Evolutionary conservation across 2,113 vertebrate species (phyloP), one percentile per base, ranked within the genome.

Genomic region (Nesoenas mayeri): DNA sequence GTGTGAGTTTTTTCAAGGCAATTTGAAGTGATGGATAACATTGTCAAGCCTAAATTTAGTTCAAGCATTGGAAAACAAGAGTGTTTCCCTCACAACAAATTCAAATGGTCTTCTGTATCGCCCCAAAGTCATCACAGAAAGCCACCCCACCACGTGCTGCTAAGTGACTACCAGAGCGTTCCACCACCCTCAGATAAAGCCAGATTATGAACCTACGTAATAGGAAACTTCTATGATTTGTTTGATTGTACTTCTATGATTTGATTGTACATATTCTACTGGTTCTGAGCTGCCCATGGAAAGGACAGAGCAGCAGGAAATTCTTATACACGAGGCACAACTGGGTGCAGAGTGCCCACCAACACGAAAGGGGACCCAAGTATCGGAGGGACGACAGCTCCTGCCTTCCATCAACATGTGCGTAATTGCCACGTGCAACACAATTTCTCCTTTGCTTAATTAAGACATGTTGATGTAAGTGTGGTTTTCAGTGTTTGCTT

Each of bases 261-360:
- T 34, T 13, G 14, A 16, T 1, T 60, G 44, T 10, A 29, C 28
- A 36, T 10, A 9, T 7, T 44, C 13, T 38, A 12, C 12, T 10
- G 16, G 11, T 42, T 53, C 48, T 78, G 13, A 88, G 18, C 40
- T 62, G 58, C 67, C 4, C 21, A 3, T 0, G 31, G 58, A 60
- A 19, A 28, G 25, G 28, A 29, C 2, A 29, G 60, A 82, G 67
- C 16, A 21, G 57, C 38, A 85, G 71, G 51, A 6, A 7, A 3
- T 28, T 9, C 26, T 25, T 17, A 2, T 0, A 17, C 38, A 6
- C 2, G 5, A 66, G 15, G n/a, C 31, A 56, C 2, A 0, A 40
- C 32, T 26, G 42, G 44, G 12, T n/a, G 31, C 38, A 66, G 42
- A 31, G 58, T 5, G 56, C 28, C 29, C 75, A 32, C 4, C 47